A percentile compares a stretch with the other conserved stretches of the same genome.
Evolutionary conservation across 2,888 invertebrate species (phyloP).

Genomic region (Coelinius sp.): DNA sequence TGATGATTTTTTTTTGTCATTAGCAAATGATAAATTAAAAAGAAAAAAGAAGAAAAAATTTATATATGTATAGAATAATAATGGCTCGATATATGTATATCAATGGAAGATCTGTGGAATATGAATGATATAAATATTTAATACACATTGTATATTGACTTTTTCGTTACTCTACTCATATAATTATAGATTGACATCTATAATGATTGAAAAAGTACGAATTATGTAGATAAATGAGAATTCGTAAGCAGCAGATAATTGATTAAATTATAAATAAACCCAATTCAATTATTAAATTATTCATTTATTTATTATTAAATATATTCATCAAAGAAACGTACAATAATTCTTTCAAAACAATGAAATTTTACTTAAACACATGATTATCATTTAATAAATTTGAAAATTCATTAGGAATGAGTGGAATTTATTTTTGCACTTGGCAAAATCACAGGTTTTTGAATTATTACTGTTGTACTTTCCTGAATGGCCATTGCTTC

Average conservation of each 20-base stretch:
- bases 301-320: neutral
- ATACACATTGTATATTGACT: constrained; percentile 65
- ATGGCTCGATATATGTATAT: constrained; percentile 9
- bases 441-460: neutral
- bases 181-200: constrained; percentile 48
- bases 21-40: too few relatives aligned
- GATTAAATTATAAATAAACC: too few relatives aligned
- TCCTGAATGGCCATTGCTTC: constrained; percentile 8
- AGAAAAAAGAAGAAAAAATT: too few relatives aligned
- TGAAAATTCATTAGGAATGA: neutral
- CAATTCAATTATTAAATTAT: constrained; percentile 7
- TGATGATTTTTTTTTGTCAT: too few relatives aligned
- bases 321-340: neutral
- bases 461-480: constrained; percentile 21
- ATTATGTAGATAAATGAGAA: constrained; percentile 53
- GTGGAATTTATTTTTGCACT: neutral
- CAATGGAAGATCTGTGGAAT: constrained; percentile 27
- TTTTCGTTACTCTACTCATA: constrained; percentile 60
- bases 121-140: constrained; percentile 48
- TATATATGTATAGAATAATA: neutral
- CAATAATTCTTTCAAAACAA: neutral
- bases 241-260: constrained; percentile 39
- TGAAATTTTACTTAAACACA: neutral
- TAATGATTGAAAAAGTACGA: constrained; percentile 47
- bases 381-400: neutral